A percentile compares a stretch with the other conserved stretches of the same genome.
Evolutionary conservation across 2,888 invertebrate species (phyloP).

Genomic region (Drosophila mulleri): DNA sequence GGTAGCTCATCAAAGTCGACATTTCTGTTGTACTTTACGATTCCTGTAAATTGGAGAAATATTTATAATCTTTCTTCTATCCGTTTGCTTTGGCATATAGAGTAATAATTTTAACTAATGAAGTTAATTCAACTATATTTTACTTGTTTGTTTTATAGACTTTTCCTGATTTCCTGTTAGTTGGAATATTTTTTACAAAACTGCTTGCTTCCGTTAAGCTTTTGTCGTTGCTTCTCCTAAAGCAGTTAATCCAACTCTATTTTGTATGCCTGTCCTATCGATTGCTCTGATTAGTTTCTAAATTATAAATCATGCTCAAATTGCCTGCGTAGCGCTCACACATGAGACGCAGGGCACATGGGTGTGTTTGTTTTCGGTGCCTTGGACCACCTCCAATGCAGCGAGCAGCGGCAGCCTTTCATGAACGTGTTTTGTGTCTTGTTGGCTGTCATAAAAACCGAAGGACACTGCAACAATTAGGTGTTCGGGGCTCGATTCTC

Average conservation of each 20-base stretch:
- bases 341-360: conserved; percentile 11
- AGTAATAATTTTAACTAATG: not conserved
- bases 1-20: too few species aligned
- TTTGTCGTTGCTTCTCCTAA: not conserved
- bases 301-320: conserved; percentile 19
- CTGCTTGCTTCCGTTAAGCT: not conserved
- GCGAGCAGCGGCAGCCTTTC: conserved; percentile 46
- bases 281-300: not conserved
- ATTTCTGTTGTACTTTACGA: too few species aligned
- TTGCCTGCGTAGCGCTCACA: conserved; percentile 17
- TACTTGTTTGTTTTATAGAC: not conserved
- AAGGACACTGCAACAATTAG: conserved; percentile 79
- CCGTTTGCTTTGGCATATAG: not conserved
- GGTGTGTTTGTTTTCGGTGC: not conserved
- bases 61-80: too few species aligned
- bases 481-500: conserved; percentile 24
- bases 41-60: too few species aligned
- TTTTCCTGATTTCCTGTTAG: not conserved
- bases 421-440: conserved; percentile 31
- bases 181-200: not conserved
- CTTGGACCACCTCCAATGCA: conserved; percentile 47
- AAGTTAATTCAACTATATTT: too few species aligned
- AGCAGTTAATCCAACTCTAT: not conserved
- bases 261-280: not conserved
- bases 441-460: conserved; percentile 67